Evolutionary conservation across 1,140 invertebrate genomes (phyloP).

Genomic region (Sitodiplosis mosellana): DNA sequence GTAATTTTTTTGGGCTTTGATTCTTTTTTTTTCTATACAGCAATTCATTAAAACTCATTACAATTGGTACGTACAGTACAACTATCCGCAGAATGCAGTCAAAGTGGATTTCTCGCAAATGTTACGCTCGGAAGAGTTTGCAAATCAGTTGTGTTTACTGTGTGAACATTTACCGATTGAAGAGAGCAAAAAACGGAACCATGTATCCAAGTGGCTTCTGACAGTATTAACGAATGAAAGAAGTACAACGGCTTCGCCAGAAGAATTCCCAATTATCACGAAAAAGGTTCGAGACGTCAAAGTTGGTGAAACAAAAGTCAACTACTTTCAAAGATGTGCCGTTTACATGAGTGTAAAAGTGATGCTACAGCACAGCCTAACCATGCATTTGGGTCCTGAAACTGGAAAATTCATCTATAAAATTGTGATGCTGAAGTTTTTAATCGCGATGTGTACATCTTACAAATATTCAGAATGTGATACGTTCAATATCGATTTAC

Average conservation of each 20-base stretch:
- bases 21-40: neutral
- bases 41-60: too few relatives aligned
- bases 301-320: neutral
- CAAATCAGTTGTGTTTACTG: neutral
- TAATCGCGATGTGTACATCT: neutral
- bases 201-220: neutral
- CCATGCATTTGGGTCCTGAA: neutral
- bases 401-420: neutral
- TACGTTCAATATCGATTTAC: neutral
- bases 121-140: neutral
- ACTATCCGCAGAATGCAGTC: neutral
- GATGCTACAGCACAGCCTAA: neutral
- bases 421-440: neutral
- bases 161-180: neutral
- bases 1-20: too few relatives aligned
- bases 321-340: neutral
- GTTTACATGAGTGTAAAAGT: neutral
- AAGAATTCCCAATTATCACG: neutral
- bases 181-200: neutral
- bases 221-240: neutral
- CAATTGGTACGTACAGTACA: neutral
- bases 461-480: neutral
- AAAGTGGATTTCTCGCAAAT: neutral
- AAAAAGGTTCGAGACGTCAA: neutral
- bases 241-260: neutral